Conservation (phyloP, 2,797 vertebrate genomes). For the Onychomys leucogaster region DNA sequence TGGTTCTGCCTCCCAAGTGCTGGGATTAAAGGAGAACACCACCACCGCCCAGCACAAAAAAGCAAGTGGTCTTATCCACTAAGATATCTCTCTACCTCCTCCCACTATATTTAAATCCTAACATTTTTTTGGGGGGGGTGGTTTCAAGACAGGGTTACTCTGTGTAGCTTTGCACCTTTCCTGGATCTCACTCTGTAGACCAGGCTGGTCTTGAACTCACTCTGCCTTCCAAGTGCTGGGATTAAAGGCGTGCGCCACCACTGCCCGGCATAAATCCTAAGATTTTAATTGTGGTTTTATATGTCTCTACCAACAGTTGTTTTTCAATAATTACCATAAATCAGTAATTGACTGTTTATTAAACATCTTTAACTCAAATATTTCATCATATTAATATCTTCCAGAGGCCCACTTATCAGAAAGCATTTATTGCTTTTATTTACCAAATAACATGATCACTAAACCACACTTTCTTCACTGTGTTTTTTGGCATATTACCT, state of each 20-base stretch:
- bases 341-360: neutral
- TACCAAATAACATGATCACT: neutral
- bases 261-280: neutral
- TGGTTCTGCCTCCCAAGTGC: too few relatives aligned
- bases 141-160: too few relatives aligned
- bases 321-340: neutral
- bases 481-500: neutral
- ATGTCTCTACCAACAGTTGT: neutral
- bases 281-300: neutral
- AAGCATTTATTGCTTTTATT: neutral
- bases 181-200: too few relatives aligned
- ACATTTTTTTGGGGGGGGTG: too few relatives aligned
- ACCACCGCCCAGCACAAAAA: neutral
- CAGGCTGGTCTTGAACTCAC: too few relatives aligned
- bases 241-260: too few relatives aligned
- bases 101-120: too few relatives aligned
- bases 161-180: too few relatives aligned
- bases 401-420: neutral
- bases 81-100: too few relatives aligned
- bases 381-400: neutral
- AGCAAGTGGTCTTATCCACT: too few relatives aligned
- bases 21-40: too few relatives aligned
- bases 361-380: neutral
- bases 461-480: neutral
- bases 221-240: too few relatives aligned